These are phyloP conservation scores for Agrotis ipsilon DNA, from an alignment of 2,888 invertebrate species.

Conservation along the genomic window DNA sequence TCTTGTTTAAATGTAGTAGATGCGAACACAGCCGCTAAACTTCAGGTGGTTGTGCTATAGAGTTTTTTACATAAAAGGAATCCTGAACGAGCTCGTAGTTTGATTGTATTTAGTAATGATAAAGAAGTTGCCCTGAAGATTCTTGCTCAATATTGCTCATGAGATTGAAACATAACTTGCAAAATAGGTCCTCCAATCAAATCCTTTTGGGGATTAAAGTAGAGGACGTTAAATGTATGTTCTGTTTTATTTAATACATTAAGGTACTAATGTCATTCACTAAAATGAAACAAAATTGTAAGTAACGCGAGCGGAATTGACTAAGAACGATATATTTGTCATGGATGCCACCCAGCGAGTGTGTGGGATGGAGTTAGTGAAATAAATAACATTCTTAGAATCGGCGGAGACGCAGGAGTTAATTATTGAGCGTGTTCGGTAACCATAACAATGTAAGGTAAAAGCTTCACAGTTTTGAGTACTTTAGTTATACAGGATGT, in stretches of 20 bases:
- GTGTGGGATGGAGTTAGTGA: conserved; percentile 52
- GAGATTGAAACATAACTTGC: too few species aligned
- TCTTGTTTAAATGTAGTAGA: not conserved
- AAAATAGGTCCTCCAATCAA: too few species aligned
- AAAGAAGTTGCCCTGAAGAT: not conserved
- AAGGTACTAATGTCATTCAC: too few species aligned
- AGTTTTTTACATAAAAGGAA: not conserved
- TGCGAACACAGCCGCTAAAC: not conserved
- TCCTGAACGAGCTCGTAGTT: not conserved
- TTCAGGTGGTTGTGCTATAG: not conserved
- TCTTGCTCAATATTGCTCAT: too few species aligned
- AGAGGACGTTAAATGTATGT: too few species aligned
- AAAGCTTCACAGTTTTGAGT: not conserved
- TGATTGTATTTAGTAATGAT: not conserved
- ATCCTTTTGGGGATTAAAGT: too few species aligned
- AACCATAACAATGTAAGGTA: not conserved
- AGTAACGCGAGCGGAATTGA: conserved; percentile 18
- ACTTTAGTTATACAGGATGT: not conserved
- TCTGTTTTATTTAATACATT: too few species aligned
- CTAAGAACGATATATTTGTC: conserved; percentile 31
- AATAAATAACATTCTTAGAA: conserved; percentile 55
- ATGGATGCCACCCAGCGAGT: conserved; percentile 37
- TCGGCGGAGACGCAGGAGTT: conserved; percentile 2
- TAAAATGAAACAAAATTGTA: conserved; percentile 3
- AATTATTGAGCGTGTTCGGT: conserved; percentile 36